These are phyloP conservation scores for Rhopalosiphum maidis DNA, from an alignment of 1,140 invertebrate species.

Conservation along the genomic window DNA sequence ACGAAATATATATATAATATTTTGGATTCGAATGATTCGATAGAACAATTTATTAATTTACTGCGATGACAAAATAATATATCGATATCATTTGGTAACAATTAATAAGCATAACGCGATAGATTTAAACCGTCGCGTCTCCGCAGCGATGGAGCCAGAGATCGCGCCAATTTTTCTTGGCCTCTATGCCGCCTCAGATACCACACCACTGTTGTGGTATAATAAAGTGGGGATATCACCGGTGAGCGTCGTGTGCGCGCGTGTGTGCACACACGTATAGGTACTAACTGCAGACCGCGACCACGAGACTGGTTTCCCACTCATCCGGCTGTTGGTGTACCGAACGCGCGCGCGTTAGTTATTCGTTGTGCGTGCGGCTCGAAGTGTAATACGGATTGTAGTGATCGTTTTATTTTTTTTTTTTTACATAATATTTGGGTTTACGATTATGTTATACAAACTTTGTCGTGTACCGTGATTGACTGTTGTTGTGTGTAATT, in stretches of 20 bases:
- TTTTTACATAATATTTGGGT: not conserved
- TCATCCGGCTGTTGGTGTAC: not conserved
- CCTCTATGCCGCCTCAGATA: not conserved
- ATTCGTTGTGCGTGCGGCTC: not conserved
- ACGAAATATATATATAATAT: not conserved
- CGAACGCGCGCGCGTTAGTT: not conserved
- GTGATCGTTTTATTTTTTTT: not conserved
- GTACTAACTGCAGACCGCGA: not conserved
- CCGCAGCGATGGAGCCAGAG: not conserved
- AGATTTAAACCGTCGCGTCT: not conserved
- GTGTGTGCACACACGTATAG: not conserved
- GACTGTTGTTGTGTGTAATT: not conserved
- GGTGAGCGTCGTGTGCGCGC: not conserved
- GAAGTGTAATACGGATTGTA: no score
- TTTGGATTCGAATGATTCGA: not conserved
- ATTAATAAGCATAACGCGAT: not conserved
- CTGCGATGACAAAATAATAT: not conserved
- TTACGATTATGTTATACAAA: not conserved
- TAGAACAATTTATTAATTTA: not conserved
- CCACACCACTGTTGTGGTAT: not conserved
- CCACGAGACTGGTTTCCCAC: conserved; percentile 55
- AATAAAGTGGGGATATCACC: conserved; percentile 18
- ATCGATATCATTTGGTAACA: not conserved
- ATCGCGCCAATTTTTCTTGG: conserved; percentile 4
- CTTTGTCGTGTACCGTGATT: not conserved